phyloP scores from a whole-genome alignment of 2,888 invertebrate genomes.

The Yponomeuta plumbellus region DNA sequence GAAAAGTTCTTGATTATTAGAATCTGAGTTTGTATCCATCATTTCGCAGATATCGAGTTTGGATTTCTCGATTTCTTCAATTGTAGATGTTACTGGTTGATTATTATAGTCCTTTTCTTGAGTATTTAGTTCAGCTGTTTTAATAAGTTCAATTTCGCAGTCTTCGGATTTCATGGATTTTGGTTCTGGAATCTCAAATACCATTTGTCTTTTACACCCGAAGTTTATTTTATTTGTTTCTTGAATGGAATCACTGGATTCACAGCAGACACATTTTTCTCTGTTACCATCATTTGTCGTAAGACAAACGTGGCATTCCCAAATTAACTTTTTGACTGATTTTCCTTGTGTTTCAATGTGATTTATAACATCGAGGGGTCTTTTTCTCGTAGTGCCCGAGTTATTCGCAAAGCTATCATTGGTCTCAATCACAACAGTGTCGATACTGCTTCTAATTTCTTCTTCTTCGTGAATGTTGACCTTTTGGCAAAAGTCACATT shows the following conservation, averaged over 20 bases:
- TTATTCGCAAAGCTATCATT: neutral
- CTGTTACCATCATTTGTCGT: conserved; percentile 34
- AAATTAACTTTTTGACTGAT: conserved; percentile 27
- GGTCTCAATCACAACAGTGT: neutral
- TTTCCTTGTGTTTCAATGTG: conserved; percentile 4
- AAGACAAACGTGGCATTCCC: conserved; percentile 47
- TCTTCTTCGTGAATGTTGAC: conserved; percentile 23
- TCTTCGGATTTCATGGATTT: neutral
- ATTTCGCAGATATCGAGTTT: conserved; percentile 21
- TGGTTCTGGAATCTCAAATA: neutral
- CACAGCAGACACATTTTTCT: conserved; percentile 44
- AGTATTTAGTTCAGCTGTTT: neutral
- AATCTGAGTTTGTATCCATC: conserved; percentile 15
- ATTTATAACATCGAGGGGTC: neutral
- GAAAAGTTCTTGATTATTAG: conserved; percentile 16
- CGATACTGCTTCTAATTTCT: conserved; percentile 14
- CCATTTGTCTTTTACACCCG: neutral
- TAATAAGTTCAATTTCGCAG: too few relatives aligned
- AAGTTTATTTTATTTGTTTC: conserved; percentile 18
- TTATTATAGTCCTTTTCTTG: neutral
- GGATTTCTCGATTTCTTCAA: conserved; percentile 23
- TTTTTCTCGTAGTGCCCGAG: neutral
- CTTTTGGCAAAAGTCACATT: conserved; percentile 37
- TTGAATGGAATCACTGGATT: conserved; percentile 16
- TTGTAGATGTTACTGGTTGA: neutral